A percentile compares a stretch with the other conserved stretches of the same genome.
These are phyloP conservation scores for Pyrgilauda ruficollis DNA, from an alignment of 2,113 vertebrate species.

Conservation along the genomic window DNA sequence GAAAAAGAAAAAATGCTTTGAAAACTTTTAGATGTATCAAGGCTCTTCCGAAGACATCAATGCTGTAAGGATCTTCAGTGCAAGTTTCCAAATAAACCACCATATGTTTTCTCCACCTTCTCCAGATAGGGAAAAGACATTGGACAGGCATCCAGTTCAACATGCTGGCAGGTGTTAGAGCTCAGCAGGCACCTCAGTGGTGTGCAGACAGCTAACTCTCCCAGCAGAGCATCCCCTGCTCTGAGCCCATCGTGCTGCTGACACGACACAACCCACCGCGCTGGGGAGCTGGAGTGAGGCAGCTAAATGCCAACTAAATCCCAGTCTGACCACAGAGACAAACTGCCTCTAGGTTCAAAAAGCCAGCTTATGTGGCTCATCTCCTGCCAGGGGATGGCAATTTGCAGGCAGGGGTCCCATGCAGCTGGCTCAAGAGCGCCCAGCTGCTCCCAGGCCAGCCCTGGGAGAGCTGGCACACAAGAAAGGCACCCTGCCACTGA, in stretches of 20 bases:
- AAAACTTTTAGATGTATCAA: neutral
- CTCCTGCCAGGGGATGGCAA: neutral
- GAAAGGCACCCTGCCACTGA: neutral
- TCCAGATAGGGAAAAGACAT: neutral
- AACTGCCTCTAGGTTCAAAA: neutral
- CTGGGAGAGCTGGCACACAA: neutral
- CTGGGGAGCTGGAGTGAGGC: neutral
- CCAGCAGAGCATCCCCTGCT: neutral
- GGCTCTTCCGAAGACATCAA: neutral
- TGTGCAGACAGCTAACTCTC: neutral
- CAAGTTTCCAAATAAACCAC: neutral
- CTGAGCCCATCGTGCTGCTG: fast-evolving
- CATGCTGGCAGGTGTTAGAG: neutral
- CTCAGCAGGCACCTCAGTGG: fast-evolving
- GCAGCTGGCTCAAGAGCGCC: fast-evolving
- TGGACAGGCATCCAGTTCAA: neutral
- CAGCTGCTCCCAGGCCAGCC: neutral
- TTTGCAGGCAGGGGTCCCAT: neutral
- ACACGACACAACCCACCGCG: fast-evolving
- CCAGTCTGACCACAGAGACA: neutral
- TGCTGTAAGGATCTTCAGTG: neutral
- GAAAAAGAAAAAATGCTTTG: neutral
- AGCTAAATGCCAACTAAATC: neutral
- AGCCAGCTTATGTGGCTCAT: fast-evolving
- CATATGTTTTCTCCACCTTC: neutral